Percentiles rank a stretch among this genome's conserved stretches.
Conservation (phyloP, 2,888 invertebrate genomes). For the Fissipunctia ypsillon region DNA sequence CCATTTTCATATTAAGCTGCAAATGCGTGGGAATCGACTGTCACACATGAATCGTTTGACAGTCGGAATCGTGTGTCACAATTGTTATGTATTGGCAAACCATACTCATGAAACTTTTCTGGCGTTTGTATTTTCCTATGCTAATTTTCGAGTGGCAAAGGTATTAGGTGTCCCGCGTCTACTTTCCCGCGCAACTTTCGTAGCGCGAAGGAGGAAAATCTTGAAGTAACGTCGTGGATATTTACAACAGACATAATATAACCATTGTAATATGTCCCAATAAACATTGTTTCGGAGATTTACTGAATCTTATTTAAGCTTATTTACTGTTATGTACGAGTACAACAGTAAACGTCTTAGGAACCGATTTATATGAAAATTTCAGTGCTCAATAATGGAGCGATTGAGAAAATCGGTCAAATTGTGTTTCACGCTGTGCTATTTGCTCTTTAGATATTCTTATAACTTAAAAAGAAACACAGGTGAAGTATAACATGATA, state of each 20-base stretch:
- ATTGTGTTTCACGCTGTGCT: neutral
- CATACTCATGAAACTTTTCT: conserved; percentile 23
- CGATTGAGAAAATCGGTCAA: conserved; percentile 14
- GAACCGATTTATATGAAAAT: conserved; percentile 51
- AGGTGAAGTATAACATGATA: neutral
- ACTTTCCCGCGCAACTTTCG: conserved; percentile 48
- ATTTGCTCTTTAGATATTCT: neutral
- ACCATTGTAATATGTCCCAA: conserved; percentile 22
- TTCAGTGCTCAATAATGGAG: conserved; percentile 27
- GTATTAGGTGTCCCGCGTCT: conserved; percentile 5
- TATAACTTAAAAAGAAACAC: neutral
- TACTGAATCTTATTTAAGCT: conserved; percentile 35
- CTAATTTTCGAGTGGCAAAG: conserved; percentile 41
- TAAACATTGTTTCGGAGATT: conserved; percentile 33
- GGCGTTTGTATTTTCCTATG: conserved; percentile 41
- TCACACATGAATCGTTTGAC: too few species aligned
- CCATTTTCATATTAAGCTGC: neutral
- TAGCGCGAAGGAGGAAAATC: conserved; percentile 22
- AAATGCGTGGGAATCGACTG: conserved; percentile 4
- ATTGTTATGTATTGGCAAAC: conserved; percentile 23
- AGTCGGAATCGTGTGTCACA: neutral
- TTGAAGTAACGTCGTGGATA: conserved; percentile 20
- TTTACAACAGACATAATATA: conserved; percentile 18
- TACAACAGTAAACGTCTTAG: conserved; percentile 37
- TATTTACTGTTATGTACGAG: conserved; percentile 34